phyloP scores from a whole-genome alignment of 2,113 vertebrate genomes.

The Dicrurus megarhynchus region DNA sequence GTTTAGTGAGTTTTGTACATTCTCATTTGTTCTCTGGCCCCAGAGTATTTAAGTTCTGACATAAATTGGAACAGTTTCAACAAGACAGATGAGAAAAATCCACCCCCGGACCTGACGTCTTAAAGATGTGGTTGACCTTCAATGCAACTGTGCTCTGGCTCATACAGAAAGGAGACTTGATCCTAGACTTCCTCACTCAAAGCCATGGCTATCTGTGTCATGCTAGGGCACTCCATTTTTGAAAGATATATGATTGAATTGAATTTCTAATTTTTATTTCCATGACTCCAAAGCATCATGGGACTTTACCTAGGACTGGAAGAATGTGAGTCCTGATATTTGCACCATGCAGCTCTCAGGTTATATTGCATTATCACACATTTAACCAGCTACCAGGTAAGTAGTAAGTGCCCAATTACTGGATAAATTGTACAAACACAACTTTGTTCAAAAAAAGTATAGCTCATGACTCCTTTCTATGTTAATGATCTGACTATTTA shows the following conservation, averaged over 20 bases:
- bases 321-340: not conserved
- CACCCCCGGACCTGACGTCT: not conserved
- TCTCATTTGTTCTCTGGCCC: not conserved
- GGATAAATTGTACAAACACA: not conserved
- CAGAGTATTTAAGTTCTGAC: not conserved
- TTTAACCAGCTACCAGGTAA: not conserved
- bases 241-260: not conserved
- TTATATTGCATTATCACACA: not conserved
- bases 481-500: not conserved
- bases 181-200: not conserved
- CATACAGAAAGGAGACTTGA: not conserved
- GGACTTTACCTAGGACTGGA: not conserved
- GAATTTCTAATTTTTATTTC: not conserved
- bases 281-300: not conserved
- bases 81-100: not conserved
- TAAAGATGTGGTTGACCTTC: not conserved
- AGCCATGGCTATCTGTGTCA: not conserved
- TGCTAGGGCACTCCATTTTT: not conserved
- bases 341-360: not conserved
- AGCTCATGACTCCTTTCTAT: not conserved
- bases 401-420: not conserved
- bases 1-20: not conserved
- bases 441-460: not conserved
- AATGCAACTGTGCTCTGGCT: not conserved
- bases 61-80: not conserved